Conservation (phyloP, 2,797 vertebrate genomes). For the Meriones psammophilus region DNA sequence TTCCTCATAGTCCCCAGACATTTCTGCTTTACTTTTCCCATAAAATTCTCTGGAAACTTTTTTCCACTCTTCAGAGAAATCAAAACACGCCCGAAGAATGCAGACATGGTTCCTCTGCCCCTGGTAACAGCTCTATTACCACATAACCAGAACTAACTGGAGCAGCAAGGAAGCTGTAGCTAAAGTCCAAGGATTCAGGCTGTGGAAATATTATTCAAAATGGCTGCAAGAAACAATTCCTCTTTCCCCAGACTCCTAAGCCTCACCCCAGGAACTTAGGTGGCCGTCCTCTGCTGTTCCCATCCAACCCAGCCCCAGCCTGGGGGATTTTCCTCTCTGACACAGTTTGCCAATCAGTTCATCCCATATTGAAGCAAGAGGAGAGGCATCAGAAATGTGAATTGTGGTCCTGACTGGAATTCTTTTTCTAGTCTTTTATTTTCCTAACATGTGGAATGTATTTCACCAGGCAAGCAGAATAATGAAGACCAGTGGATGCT, state of each 20-base stretch:
- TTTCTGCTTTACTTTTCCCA: constrained; percentile 4
- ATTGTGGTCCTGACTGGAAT: background rate
- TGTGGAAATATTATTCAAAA: background rate
- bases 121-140: background rate
- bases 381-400: background rate
- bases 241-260: background rate
- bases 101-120: background rate
- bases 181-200: background rate
- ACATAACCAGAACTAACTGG: background rate
- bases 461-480: background rate
- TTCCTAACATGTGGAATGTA: background rate
- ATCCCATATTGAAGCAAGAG: background rate
- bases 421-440: constrained; percentile 46
- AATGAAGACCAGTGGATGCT: background rate
- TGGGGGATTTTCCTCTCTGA: background rate
- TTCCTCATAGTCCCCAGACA: background rate
- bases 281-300: background rate
- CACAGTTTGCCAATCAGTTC: background rate
- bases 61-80: constrained; percentile 45
- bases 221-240: background rate
- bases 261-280: background rate
- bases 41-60: background rate
- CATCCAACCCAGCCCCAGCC: rapidly evolving
- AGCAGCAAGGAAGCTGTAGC: background rate
- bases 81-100: background rate